Conservation (phyloP, 2,797 vertebrate species). For the Tadarida brasiliensis region DNA sequence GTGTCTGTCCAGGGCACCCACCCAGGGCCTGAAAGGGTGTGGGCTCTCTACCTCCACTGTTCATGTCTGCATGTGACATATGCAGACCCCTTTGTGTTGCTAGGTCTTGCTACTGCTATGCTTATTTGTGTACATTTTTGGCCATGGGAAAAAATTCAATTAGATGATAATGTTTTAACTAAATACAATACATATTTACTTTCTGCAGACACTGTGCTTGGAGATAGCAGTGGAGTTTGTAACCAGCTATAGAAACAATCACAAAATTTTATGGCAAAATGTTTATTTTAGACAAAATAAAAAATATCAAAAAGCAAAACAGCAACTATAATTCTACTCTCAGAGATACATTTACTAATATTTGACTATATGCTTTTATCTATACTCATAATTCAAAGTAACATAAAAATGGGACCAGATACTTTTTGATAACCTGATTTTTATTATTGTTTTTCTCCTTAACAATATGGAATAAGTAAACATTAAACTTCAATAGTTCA, state of each 20-base stretch:
- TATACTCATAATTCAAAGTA: background rate
- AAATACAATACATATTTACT: slow-evolving; percentile 29
- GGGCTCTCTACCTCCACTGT: background rate
- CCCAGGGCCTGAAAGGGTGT: background rate
- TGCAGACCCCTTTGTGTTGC: background rate
- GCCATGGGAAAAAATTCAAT: background rate
- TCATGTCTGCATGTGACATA: background rate
- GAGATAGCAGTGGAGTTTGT: background rate
- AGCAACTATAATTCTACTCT: background rate
- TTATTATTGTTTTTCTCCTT: background rate
- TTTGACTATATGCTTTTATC: background rate
- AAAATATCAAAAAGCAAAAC: slow-evolving; percentile 1
- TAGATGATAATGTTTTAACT: background rate
- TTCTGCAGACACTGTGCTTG: background rate
- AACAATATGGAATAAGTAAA: background rate
- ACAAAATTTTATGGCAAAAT: slow-evolving; percentile 33
- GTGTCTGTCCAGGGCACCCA: background rate
- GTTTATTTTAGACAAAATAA: slow-evolving; percentile 10
- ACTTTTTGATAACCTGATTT: background rate
- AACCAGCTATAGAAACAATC: background rate
- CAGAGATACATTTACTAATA: background rate
- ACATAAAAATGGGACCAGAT: background rate
- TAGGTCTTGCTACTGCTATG: background rate
- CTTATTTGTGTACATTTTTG: slow-evolving; percentile 31
- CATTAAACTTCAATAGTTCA: background rate